Evolutionary conservation across 2,888 invertebrate species (phyloP).

Genomic region (Pyrocoelia pectoralis): DNA sequence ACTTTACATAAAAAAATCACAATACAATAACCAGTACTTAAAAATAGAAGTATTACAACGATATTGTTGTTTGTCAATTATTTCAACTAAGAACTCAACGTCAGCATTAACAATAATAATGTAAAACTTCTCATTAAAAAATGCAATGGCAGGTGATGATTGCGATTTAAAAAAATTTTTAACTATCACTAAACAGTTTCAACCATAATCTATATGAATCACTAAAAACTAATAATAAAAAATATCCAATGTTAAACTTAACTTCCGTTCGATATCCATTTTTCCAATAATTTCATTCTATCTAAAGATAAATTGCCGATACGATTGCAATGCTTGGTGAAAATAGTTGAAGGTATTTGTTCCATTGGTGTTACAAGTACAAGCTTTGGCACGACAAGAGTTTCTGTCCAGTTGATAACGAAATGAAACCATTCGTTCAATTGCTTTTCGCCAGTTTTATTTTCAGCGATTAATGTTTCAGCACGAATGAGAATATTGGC

Average conservation of each 20-base stretch:
- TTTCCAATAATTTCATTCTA: slow-evolving; percentile 49
- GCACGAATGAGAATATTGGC: slow-evolving; percentile 63
- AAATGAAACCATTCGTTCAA: slow-evolving; percentile 63
- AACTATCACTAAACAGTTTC: neutral
- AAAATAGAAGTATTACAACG: slow-evolving; percentile 11
- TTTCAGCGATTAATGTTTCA: slow-evolving; percentile 59
- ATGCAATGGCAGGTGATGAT: neutral
- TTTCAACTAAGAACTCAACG: slow-evolving; percentile 4
- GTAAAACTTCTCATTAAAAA: slow-evolving; percentile 3
- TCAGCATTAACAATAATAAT: neutral
- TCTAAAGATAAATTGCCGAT: slow-evolving; percentile 49
- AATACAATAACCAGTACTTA: slow-evolving; percentile 24
- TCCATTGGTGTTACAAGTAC: slow-evolving; percentile 53
- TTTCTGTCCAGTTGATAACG: slow-evolving; percentile 63
- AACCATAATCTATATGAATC: neutral
- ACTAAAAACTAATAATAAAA: slow-evolving; percentile 11
- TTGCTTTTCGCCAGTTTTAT: slow-evolving; percentile 52
- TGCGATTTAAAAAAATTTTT: neutral
- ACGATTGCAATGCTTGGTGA: slow-evolving; percentile 52
- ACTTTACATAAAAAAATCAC: slow-evolving; percentile 28
- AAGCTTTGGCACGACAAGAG: slow-evolving; percentile 48
- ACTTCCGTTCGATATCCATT: slow-evolving; percentile 47
- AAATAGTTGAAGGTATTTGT: slow-evolving; percentile 51
- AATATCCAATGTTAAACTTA: slow-evolving; percentile 16
- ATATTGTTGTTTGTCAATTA: neutral